Evolutionary conservation across 2,888 invertebrate genomes (phyloP), one percentile per base, ranked within the genome.

Genomic region (Hydrotaea diabolus): DNA sequence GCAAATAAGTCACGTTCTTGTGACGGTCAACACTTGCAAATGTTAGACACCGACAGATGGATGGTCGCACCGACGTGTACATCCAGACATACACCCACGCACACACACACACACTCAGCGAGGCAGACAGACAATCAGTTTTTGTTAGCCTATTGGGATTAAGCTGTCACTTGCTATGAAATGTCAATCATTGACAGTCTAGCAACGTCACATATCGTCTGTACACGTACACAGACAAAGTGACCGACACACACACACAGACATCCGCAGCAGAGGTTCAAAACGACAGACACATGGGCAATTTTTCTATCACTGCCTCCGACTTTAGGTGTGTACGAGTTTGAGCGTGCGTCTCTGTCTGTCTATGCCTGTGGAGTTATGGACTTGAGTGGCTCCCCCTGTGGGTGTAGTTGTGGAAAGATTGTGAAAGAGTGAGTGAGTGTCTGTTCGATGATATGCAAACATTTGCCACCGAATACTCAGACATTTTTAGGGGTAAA

Each of bases 101-200:
- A 43, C 59, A 39, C 59, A 71, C 21, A 39, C 31, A 2, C 15
- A 55, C 0, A 55, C 26, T 21, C 39, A 82, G 36, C 31, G 26
- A 49, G 49, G 19, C 43, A 72, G 53, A 76, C 59, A 83, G 71
- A 71, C 82, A 84, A 85, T 77, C 85, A 83, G 80, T 79, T 83
- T 86, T 86, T 86, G 82, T 83, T 83, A 77, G 86, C 82, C 86
- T 82, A 77, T 82, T 85, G 85, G 82, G 87, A 83, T 84, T 80
- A 82, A 85, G 82, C 83, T 87, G 86, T 86, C 87, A 86, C 85
- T 85, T 83, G 75, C 86, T 86, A 85, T 85, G 77, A 87, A 82
- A 86, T 85, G 85, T 86, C 86, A 87, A 85, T 85, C 86, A 87
- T 82, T 85, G 85, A 64, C 86, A 86, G 82, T 82, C 83, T 82